Conservation (phyloP, 2,113 vertebrate species). For the Aspidoscelis tigris region DNA sequence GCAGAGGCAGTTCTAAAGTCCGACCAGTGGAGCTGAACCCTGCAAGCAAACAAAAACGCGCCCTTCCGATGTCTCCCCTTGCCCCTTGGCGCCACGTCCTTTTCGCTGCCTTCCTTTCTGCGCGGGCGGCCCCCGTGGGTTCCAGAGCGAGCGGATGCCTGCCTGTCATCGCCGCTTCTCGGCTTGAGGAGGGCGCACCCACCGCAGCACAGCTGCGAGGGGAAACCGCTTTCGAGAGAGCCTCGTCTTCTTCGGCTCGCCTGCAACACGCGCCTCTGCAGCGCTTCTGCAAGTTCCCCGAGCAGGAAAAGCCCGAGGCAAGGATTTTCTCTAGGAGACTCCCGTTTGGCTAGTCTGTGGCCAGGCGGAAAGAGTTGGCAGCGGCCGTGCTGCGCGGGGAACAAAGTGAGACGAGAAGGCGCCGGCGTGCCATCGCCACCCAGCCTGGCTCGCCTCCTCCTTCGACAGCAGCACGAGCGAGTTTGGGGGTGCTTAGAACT, state of each 20-base stretch:
- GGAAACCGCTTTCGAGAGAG: no score
- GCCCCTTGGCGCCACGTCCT: no score
- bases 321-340: conserved; percentile 21
- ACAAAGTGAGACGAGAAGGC: neutral
- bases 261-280: neutral
- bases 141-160: no score
- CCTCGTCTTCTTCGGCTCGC: neutral
- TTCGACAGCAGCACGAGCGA: neutral
- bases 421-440: neutral
- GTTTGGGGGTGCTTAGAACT: neutral
- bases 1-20: no score
- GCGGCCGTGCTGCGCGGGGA: neutral
- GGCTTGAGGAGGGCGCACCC: neutral
- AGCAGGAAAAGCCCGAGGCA: conserved; percentile 5
- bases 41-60: no score
- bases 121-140: no score
- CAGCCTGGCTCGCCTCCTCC: neutral
- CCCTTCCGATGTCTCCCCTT: no score
- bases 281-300: neutral
- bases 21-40: no score
- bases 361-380: conserved; percentile 4
- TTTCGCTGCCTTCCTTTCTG: no score
- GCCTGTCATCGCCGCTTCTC: no score
- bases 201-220: neutral
- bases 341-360: conserved; percentile 1